Percentiles rank a stretch among this genome's conserved stretches.
phyloP scores from a whole-genome alignment of 2,113 vertebrate species.

The Melanotaenia duboulayi region DNA sequence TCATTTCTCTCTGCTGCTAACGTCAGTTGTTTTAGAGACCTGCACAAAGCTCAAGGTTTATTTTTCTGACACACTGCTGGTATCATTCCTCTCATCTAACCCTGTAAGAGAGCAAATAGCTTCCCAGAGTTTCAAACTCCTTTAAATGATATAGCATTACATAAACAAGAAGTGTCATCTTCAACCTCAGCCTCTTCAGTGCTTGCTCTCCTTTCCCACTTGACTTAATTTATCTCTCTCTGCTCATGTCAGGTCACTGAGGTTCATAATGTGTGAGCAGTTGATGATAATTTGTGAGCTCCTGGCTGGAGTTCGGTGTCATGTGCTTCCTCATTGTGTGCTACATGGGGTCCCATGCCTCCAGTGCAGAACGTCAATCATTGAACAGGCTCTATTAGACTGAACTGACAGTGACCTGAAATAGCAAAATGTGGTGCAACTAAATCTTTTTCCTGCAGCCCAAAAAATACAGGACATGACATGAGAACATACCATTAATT shows the following conservation, averaged over 20 bases:
- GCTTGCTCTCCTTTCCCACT: neutral
- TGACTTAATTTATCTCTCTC: constrained; percentile 48
- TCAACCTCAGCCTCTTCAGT: constrained; percentile 5
- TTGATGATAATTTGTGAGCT: constrained; percentile 51
- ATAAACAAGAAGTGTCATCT: constrained; percentile 10
- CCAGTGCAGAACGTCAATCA: constrained; percentile 58
- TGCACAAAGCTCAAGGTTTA: neutral
- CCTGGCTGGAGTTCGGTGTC: constrained; percentile 50
- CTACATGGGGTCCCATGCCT: constrained; percentile 50
- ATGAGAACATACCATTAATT: constrained; percentile 45
- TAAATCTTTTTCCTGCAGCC: constrained; percentile 28
- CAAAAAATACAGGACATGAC: constrained; percentile 15
- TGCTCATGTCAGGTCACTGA: constrained; percentile 63
- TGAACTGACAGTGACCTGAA: constrained; percentile 53
- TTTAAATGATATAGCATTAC: neutral
- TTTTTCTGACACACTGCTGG: neutral
- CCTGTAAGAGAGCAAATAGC: neutral
- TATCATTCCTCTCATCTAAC: neutral
- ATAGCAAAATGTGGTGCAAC: constrained; percentile 24
- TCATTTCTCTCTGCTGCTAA: neutral
- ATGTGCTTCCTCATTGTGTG: constrained; percentile 40
- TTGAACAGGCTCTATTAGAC: constrained; percentile 57
- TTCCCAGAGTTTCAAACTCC: neutral
- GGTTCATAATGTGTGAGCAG: constrained; percentile 51
- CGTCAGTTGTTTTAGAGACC: neutral